Percentiles rank a stretch among this genome's conserved stretches.
These are phyloP conservation scores for Rhea americana DNA, from an alignment of 2,113 vertebrate species.

Conservation along the genomic window DNA sequence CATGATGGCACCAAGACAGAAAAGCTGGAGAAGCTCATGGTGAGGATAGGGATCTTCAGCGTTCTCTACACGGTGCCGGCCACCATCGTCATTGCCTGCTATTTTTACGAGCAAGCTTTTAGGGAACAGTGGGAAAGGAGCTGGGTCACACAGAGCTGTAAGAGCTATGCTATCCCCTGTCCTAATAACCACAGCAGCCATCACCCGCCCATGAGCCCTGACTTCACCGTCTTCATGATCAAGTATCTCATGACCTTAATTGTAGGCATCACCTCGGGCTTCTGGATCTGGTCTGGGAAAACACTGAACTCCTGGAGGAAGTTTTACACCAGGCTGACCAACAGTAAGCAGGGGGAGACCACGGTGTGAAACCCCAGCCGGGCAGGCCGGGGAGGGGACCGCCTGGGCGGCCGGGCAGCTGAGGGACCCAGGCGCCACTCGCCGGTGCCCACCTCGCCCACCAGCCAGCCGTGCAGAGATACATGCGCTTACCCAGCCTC, in stretches of 20 bases:
- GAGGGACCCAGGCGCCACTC: background rate
- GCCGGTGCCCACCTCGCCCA: background rate
- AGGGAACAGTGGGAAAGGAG: conserved; percentile 95
- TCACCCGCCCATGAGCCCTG: conserved; percentile 87
- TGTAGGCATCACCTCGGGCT: conserved; percentile 96
- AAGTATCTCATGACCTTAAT: conserved; percentile 98
- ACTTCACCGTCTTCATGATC: conserved; percentile 99
- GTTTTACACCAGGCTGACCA: conserved; percentile 95
- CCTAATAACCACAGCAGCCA: conserved; percentile 79
- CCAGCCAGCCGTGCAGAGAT: background rate
- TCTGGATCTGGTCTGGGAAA: conserved; percentile 99
- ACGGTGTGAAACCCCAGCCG: conserved; percentile 81
- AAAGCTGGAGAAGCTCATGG: conserved; percentile 97
- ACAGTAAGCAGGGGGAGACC: conserved; percentile 94
- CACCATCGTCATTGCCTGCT: conserved; percentile 96
- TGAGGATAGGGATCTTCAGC: conserved; percentile 93
- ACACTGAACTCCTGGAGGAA: conserved; percentile 96
- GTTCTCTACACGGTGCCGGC: conserved; percentile 95
- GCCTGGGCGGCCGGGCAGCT: background rate
- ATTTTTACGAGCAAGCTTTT: conserved; percentile 98
- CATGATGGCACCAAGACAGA: conserved; percentile 96
- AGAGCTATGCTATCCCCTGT: conserved; percentile 91
- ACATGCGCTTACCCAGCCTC: background rate
- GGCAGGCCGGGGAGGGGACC: background rate
- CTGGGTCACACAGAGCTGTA: conserved; percentile 92